Base-by-base conservation (phyloP, 2,797 vertebrate species). In the Tenualosa thibaudeaui region DNA sequence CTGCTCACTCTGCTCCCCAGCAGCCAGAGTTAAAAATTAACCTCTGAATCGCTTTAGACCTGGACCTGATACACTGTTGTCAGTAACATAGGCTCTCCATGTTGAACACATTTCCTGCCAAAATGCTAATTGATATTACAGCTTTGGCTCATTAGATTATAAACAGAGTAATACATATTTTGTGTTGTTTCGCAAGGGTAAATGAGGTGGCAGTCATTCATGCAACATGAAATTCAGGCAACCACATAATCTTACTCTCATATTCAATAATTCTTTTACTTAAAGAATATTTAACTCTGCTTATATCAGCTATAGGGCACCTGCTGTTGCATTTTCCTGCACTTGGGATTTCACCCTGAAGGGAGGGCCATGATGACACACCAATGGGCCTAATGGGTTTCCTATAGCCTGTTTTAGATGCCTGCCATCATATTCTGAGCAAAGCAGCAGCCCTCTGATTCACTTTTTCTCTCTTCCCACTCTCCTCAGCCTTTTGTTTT, bases 11-110 rank as follows among this genome's bases (percentile, higher is more conserved):
- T 86, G 88, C 71, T 82, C 82, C 54, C 75, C 68, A 84, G 81
- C 87, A 83, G 84, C 86, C 87, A 89, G 90, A 85, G 95, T 96
- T 95, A 95, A 95, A 94, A 86, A 95, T 95, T 95, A 94, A 95
- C 91, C 81, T 68, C 13, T 89, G 88, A 85, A 84, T 87, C 87
- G 89, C 31, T 22, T 78, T 24, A 83, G 84, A 87, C 88, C 87
- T 86, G 58, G 86, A 87, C 75, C 85, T 83, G 43, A 88, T 31
- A 84, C 71, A 22, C 84, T 53, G 43, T 31, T 53, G 43, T 43
- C 86, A 81, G 6, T 81, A 68, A 85, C 51, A n/a, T 51, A 51
- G 78, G 15, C 71, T 78, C 71, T 46, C 40, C 5, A 9, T 46
- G 19, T 24, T 1, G 5, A 43, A 43, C 71, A 78, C 5, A n/a